Percentiles rank a stretch among this genome's conserved stretches.
Evolutionary conservation across 2,797 vertebrate genomes (phyloP).

Genomic region (Chaetophractus vellerosus): DNA sequence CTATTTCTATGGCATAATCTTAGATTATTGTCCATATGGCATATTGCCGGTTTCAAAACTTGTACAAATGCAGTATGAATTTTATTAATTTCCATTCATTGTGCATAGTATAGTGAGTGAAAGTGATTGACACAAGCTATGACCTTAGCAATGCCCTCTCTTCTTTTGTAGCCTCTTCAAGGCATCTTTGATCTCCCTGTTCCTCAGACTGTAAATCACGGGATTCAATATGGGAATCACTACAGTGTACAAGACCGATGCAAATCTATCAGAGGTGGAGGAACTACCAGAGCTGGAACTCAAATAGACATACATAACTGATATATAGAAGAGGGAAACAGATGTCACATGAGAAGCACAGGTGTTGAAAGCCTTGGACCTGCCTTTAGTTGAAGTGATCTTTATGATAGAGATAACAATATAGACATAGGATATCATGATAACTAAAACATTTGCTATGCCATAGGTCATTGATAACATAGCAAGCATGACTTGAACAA

Average conservation of each 20-base stretch:
- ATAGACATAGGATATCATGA: conserved; percentile 66
- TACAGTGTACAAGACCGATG: conserved; percentile 58
- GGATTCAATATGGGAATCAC: conserved; percentile 71
- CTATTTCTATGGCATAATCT: background rate
- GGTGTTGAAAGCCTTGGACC: conserved; percentile 67
- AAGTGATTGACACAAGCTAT: background rate
- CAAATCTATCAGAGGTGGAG: conserved; percentile 57
- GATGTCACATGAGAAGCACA: conserved; percentile 69
- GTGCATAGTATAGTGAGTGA: background rate
- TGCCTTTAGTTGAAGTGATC: conserved; percentile 50
- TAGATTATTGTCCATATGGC: background rate
- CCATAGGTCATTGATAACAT: conserved; percentile 30
- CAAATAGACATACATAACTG: conserved; percentile 61
- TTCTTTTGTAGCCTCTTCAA: conserved; percentile 46
- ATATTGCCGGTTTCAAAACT: background rate
- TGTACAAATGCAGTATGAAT: background rate
- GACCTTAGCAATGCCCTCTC: background rate
- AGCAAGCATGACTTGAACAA: conserved; percentile 55
- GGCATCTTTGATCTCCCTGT: conserved; percentile 73
- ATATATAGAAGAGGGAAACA: conserved; percentile 65
- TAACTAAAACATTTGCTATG: background rate
- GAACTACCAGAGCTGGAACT: conserved; percentile 44
- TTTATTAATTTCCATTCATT: background rate
- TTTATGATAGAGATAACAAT: conserved; percentile 64
- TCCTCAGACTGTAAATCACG: conserved; percentile 61